A percentile compares a stretch with the other conserved stretches of the same genome.
Evolutionary conservation across 2,797 vertebrate species (phyloP).

Genomic region (Perodicticus potto): DNA sequence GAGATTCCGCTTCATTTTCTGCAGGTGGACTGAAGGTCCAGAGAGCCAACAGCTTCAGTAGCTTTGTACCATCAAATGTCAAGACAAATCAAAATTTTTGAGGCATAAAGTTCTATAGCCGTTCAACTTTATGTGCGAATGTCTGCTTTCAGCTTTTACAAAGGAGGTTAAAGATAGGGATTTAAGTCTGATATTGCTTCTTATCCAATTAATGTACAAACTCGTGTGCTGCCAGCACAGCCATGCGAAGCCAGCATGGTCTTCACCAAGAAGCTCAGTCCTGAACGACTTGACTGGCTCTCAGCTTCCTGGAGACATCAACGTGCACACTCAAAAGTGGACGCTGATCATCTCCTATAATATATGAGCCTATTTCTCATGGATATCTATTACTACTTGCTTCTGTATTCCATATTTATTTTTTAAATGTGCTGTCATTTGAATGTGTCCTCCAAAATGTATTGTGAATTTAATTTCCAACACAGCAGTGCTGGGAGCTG

Average conservation of each 20-base stretch:
- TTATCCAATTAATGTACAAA: background rate
- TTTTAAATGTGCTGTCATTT: background rate
- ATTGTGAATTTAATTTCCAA: background rate
- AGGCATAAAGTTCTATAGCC: background rate
- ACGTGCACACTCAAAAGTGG: background rate
- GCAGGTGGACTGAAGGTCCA: background rate
- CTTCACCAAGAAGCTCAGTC: background rate
- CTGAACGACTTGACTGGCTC: background rate
- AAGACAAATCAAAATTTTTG: conserved; percentile 43
- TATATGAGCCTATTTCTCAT: background rate
- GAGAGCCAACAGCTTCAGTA: background rate
- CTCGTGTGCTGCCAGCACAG: background rate
- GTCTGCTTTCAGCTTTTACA: background rate
- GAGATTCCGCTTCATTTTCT: background rate
- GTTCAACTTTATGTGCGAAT: background rate
- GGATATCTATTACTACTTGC: background rate
- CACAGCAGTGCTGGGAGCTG: background rate
- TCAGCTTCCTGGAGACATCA: background rate
- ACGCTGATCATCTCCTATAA: background rate
- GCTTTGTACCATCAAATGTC: background rate
- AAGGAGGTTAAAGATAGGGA: background rate
- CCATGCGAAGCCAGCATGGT: background rate
- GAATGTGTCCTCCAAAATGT: background rate
- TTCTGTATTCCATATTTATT: background rate
- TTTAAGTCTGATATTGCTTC: background rate